Evolutionary conservation across 2,113 vertebrate species (phyloP), one percentile per base, ranked within the genome.

Genomic region (Eretmochelys imbricata): DNA sequence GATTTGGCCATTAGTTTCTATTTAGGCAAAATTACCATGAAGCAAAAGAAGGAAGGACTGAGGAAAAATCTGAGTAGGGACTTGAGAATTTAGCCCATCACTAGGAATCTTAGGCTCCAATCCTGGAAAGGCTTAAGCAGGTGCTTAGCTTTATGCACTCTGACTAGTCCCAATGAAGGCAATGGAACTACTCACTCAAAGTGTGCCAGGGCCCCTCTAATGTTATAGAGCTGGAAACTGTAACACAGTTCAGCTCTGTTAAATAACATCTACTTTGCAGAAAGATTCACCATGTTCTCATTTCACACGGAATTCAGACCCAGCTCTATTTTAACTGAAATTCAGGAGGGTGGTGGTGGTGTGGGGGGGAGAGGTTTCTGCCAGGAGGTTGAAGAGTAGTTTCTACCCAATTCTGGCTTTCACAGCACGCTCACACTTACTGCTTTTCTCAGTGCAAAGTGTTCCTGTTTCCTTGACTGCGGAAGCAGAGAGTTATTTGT

Each of bases 301-400:
- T 14, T 62, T 89, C 13, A 29, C 9, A 8, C 16, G 3, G 8
- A 69, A 0, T 89, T 54, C 24, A 59, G 54, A 87, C 50, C 35
- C 12, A 4, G 65, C 65, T 85, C 53, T 49, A 42, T 80, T 93
- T 72, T 24, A 85, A 76, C 20, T 80, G 55, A 90, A 96, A 91
- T 76, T 90, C 42, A 76, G 7, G 10, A 46, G 22, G 31, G 54
- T 82, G 92, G 53, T 54, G 53, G 19, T 20, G 53, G 16, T 8
- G 53, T 5, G 8, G 50, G 8, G 8, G 57, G 57, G 57, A 5
- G 5, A 13, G 25, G 25, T 25, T 29, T 59, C 27, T 59, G 27
- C 27, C 57, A 31, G 57, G 57, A 62, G 85, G 42, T 48, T 46
- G n/a, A 57, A 10, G 6, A 0, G 1, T 46, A 3, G 1, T 87